A percentile compares a stretch with the other conserved stretches of the same genome.
phyloP scores from a whole-genome alignment of 2,113 vertebrate species.

The Limanda limanda region DNA sequence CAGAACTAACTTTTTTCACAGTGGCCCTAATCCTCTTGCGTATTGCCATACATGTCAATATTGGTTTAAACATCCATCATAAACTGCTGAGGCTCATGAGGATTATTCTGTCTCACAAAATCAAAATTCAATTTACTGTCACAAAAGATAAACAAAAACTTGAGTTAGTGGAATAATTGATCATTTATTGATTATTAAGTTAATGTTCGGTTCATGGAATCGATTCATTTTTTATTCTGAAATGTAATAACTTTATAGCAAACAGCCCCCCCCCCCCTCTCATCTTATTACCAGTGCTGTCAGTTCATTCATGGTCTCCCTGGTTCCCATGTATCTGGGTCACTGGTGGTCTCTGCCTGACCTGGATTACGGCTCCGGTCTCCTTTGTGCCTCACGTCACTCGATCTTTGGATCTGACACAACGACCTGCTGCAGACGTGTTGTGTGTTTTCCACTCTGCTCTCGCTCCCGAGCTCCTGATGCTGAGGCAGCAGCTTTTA shows the following conservation, averaged over 20 bases:
- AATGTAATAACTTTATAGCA: neutral
- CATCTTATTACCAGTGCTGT: neutral
- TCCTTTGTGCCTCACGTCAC: constrained; percentile 29
- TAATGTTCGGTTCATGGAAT: too few relatives aligned
- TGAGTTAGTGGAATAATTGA: too few relatives aligned
- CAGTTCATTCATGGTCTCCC: neutral
- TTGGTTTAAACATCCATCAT: too few relatives aligned
- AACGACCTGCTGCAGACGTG: neutral
- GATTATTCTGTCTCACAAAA: too few relatives aligned
- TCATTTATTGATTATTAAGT: too few relatives aligned
- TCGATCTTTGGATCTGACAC: constrained; percentile 28
- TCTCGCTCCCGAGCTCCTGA: neutral
- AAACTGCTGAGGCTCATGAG: too few relatives aligned
- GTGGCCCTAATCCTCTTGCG: too few relatives aligned
- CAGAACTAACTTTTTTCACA: too few relatives aligned
- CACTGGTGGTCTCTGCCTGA: constrained; percentile 37
- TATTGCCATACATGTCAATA: too few relatives aligned
- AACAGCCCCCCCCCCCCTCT: neutral
- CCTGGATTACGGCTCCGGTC: constrained; percentile 15
- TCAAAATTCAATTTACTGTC: too few relatives aligned
- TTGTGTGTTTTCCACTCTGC: neutral
- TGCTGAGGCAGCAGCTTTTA: too few relatives aligned
- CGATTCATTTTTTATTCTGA: neutral
- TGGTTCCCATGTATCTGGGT: constrained; percentile 32
- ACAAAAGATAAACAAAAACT: too few relatives aligned